A percentile compares a stretch with the other conserved stretches of the same genome.
phyloP scores from a whole-genome alignment of 2,888 invertebrate species.

The Chrysodeixis includens region DNA sequence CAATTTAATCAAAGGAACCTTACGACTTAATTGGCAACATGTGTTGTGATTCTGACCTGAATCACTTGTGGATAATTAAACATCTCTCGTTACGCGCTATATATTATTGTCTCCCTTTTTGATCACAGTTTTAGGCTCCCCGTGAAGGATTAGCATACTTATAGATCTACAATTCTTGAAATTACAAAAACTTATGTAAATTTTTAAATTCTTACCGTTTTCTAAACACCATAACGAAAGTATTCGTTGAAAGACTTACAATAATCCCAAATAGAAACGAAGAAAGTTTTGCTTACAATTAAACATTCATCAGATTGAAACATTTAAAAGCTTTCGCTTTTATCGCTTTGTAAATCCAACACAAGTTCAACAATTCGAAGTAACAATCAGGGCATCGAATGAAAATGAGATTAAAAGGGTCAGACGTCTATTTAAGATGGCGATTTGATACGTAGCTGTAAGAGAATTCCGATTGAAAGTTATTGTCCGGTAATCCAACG shows the following conservation, averaged over 20 bases:
- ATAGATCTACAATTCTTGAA: background rate
- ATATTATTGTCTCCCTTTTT: background rate
- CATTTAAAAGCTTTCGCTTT: conserved; percentile 52
- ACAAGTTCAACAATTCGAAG: conserved; percentile 33
- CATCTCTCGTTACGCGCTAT: background rate
- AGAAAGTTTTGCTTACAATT: conserved; percentile 49
- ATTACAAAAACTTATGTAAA: conserved; percentile 17
- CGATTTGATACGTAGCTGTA: conserved; percentile 13
- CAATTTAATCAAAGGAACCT: conserved; percentile 4
- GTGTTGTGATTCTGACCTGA: conserved; percentile 1
- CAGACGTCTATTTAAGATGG: conserved; percentile 18
- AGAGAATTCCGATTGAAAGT: conserved; percentile 15
- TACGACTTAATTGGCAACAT: conserved; percentile 4
- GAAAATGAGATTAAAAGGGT: conserved; percentile 24
- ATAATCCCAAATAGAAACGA: conserved; percentile 43
- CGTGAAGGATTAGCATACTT: background rate
- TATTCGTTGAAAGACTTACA: conserved; percentile 35
- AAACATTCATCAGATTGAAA: conserved; percentile 45
- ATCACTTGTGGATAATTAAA: background rate
- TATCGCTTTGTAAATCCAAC: conserved; percentile 28
- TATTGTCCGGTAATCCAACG: conserved; percentile 36
- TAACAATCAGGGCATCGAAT: conserved; percentile 22
- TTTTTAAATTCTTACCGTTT: conserved; percentile 22
- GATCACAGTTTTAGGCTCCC: background rate
- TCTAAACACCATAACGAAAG: conserved; percentile 28